A percentile compares a stretch with the other conserved stretches of the same genome.
Evolutionary conservation across 2,797 vertebrate genomes (phyloP).

Genomic region (Halcyon leucocephala): DNA sequence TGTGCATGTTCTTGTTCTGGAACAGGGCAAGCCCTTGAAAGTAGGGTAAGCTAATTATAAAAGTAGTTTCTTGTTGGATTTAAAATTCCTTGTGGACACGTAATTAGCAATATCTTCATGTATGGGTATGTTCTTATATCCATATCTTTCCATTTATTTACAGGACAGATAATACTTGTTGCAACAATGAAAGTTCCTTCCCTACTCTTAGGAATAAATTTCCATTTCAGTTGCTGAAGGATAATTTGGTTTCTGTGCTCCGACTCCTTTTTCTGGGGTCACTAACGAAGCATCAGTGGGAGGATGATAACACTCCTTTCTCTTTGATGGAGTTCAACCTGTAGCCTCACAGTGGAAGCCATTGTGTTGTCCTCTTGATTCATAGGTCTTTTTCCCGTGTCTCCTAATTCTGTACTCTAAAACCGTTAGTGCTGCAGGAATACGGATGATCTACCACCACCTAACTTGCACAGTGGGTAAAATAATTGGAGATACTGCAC

Average conservation of each 20-base stretch:
- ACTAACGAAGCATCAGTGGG: neutral
- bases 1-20: neutral
- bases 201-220: neutral
- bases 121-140: neutral
- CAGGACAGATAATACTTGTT: neutral
- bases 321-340: neutral
- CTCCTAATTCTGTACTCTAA: neutral
- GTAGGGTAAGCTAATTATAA: neutral
- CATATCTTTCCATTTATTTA: neutral
- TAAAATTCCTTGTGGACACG: neutral
- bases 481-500: neutral
- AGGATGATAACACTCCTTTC: neutral
- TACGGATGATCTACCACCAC: neutral
- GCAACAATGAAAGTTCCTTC: neutral
- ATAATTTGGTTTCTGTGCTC: neutral
- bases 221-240: neutral
- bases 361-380: neutral
- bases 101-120: neutral
- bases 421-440: neutral
- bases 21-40: neutral
- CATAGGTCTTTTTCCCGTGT: accelerated
- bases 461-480: neutral
- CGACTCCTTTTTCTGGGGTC: neutral
- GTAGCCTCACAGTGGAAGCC: neutral
- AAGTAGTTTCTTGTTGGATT: neutral